Conservation (phyloP, 2,797 vertebrate genomes). For the Nothura maculosa region DNA sequence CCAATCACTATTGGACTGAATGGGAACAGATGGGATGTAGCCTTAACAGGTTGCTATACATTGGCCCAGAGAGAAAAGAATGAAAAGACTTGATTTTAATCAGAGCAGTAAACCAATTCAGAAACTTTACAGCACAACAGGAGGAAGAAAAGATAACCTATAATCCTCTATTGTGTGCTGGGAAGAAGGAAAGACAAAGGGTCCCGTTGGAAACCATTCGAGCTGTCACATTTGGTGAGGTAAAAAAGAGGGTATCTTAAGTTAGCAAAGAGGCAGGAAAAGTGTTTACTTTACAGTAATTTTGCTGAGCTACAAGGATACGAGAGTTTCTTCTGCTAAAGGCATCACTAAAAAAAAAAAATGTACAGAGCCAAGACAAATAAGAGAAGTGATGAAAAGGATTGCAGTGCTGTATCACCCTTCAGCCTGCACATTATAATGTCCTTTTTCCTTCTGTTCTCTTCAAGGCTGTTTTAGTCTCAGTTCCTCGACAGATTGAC, state of each 20-base stretch:
- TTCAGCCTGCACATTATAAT: not conserved
- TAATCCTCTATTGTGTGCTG: not conserved
- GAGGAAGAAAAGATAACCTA: slow-evolving; percentile 34
- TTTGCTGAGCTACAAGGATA: not conserved
- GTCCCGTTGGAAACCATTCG: not conserved
- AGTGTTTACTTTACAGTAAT: not conserved
- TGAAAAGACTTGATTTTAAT: slow-evolving; percentile 57
- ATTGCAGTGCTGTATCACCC: not conserved
- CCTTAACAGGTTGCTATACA: slow-evolving; percentile 33
- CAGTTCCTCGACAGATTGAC: not conserved
- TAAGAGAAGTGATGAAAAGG: not conserved
- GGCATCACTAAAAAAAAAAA: not conserved
- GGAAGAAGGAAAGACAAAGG: not conserved
- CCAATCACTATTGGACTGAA: slow-evolving; percentile 4
- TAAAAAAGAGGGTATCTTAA: not conserved
- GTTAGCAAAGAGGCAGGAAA: not conserved
- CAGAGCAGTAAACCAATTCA: slow-evolving; percentile 46
- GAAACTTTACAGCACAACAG: slow-evolving; percentile 41
- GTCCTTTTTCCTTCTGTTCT: not conserved
- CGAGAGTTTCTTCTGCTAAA: not conserved
- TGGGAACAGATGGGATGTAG: slow-evolving; percentile 14
- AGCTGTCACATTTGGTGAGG: not conserved
- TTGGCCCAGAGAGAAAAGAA: slow-evolving; percentile 39
- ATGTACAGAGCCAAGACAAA: not conserved
- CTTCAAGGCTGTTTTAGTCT: not conserved